A percentile compares a stretch with the other conserved stretches of the same genome.
Evolutionary conservation across 2,113 vertebrate species (phyloP).

Genomic region (Herpetotheres cachinnans): DNA sequence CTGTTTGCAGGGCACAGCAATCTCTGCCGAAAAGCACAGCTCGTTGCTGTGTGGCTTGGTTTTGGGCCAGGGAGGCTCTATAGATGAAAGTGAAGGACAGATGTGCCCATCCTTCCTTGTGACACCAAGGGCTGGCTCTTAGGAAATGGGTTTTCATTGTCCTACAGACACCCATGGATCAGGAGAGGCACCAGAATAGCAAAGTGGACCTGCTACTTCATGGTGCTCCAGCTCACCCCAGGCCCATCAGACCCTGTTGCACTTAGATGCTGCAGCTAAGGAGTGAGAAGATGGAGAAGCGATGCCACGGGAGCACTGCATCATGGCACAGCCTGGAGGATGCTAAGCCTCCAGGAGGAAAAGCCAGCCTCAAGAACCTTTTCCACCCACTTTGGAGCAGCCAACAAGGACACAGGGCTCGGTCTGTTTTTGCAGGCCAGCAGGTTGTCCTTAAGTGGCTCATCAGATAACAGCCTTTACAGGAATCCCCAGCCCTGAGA

Average conservation of each 20-base stretch:
- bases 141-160: neutral
- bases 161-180: neutral
- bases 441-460: neutral
- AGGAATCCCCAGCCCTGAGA: neutral
- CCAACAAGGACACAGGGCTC: neutral
- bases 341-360: neutral
- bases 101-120: neutral
- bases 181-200: neutral
- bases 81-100: neutral
- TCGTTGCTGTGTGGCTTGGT: neutral
- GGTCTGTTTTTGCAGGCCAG: neutral
- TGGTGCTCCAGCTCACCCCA: neutral
- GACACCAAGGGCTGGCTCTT: neutral
- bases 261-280: neutral
- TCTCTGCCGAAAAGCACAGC: rapidly evolving
- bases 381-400: neutral
- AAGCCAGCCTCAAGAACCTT: neutral
- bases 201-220: neutral
- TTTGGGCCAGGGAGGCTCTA: neutral
- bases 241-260: rapidly evolving
- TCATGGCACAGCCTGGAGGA: neutral
- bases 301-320: neutral
- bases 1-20: neutral
- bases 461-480: neutral
- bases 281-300: neutral